Evolutionary conservation across 2,797 vertebrate species (phyloP), one percentile per base, ranked within the genome.

Genomic region (Stomatorhinus walkeri): DNA sequence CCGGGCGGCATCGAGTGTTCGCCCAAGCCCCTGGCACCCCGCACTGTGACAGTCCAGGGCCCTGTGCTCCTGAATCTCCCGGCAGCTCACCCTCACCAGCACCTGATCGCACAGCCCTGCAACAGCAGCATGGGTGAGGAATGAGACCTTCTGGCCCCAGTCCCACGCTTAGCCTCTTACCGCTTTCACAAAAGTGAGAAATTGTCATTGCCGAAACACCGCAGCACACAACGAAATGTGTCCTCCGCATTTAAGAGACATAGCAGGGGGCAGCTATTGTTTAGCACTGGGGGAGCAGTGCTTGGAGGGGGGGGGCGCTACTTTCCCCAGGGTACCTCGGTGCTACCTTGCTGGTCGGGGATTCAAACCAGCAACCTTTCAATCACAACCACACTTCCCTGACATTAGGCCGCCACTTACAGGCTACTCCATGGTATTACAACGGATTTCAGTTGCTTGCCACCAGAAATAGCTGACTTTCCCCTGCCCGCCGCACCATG

Each of bases 71-170:
- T 85, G 46, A 79, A 5, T 43, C 76, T 83, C 32, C 19, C 76
- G 12, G 24, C 90, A 24, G 19, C 52, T 51, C 22, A 87, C 49
- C 72, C 81, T n/a, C 91, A 87, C 84, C 88, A 81, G 32, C 28
- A 9, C 48, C 88, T 49, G 28, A 81, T 88, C 2, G 40, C 81
- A 64, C 51, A 76, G 68, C 51, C 85, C 61, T 36, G 56, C 54
- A 90, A 90, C 7, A 68, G 76, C 16, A 86, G 83, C 9, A 93
- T 93, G 93, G 93, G 93, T 93, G 89, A 89, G 90, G 90, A 49
- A 36, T 24, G 48, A 32, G 14, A 22, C 49, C 84, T 88, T n/a
- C n/a, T 61, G 32, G 36, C 16, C 16, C 22, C 0, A 43, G 36
- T 51, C 56, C 12, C 14, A 85, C 7, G 6, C n/a, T 14, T 40